Evolutionary conservation across 2,797 vertebrate genomes (phyloP).

Genomic region (Gymnodraco acuticeps): DNA sequence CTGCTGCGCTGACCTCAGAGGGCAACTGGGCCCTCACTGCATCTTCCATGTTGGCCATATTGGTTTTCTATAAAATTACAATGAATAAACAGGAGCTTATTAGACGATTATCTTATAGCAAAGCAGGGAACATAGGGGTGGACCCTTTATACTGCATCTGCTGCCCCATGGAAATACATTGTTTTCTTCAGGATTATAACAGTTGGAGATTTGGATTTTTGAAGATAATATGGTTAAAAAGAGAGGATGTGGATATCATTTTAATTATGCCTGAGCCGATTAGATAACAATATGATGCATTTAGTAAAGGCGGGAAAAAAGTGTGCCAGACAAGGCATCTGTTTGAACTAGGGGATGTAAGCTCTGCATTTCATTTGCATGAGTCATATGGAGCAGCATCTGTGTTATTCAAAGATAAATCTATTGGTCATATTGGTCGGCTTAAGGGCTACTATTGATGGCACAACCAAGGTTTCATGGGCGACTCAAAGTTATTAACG

Average conservation of each 20-base stretch:
- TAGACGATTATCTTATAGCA: constrained; percentile 30
- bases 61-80: constrained; percentile 15
- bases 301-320: constrained; percentile 66
- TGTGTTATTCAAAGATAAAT: constrained; percentile 60
- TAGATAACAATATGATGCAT: constrained; percentile 69
- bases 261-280: constrained; percentile 73
- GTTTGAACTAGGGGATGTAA: constrained; percentile 60
- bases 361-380: constrained; percentile 58
- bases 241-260: constrained; percentile 63
- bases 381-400: constrained; percentile 72
- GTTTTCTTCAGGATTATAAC: constrained; percentile 65
- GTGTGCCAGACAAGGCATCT: constrained; percentile 56
- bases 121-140: neutral
- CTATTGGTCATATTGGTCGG: constrained; percentile 45
- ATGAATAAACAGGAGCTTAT: neutral
- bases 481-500: neutral
- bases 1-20: constrained; percentile 57
- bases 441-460: constrained; percentile 23
- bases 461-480: constrained; percentile 25
- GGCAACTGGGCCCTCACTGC: constrained; percentile 11
- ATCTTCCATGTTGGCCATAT: constrained; percentile 12
- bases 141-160: constrained; percentile 8
- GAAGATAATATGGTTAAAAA: constrained; percentile 53
- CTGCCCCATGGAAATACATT: constrained; percentile 47
- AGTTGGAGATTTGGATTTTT: constrained; percentile 58